Evolutionary conservation across 2,888 invertebrate species (phyloP), one percentile per base, ranked within the genome.

Genomic region (Caenorhabditis sinica): DNA sequence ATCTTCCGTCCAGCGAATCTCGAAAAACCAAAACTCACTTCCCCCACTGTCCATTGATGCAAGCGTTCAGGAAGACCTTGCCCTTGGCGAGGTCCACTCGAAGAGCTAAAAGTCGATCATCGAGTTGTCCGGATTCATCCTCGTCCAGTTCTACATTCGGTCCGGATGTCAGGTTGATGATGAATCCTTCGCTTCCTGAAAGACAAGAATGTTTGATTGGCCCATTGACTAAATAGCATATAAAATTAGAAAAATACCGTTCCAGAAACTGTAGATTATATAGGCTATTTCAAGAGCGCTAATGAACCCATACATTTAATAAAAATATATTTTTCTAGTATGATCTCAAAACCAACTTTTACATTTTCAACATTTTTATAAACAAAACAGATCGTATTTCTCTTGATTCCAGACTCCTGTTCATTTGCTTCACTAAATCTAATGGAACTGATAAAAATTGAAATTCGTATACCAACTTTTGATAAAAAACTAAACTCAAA

Each of bases 21-120:
- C n/a, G n/a, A 13, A 40, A 51, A 69, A 53, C 17, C 8, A 45
- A 49, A 28, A 49, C 89, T 82, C 25, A 90, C 87, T 90, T 89
- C 71, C 92, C 92, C 92, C 92, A 92, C 45, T 92, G 90, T 17
- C 90, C 90, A 58, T 91, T 86, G 73, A 93, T 89, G 75, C 91
- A 92, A 1, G 92, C 92, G 82, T 92, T 92, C 69, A 92, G 51
- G 69, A 81, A 88, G 23, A 92, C 86, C 68, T 89, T 87, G 33
- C 84, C 85, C 68, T 89, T 87, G 8, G 83, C 60, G 11, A 92
- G 75, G 69, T 91, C 90, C 13, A 90, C 90, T 28, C 91, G 82
- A 33, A 92, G 72, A 20, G 89, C 89, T 30, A 92, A 85, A 23
- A 92, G 90, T 15, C 92, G 88, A 58, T 91, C 86, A 69, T 92